Percentiles rank a stretch among this genome's conserved stretches.
Conservation (phyloP, 2,797 vertebrate species). For the Ptychadena robeensis region DNA sequence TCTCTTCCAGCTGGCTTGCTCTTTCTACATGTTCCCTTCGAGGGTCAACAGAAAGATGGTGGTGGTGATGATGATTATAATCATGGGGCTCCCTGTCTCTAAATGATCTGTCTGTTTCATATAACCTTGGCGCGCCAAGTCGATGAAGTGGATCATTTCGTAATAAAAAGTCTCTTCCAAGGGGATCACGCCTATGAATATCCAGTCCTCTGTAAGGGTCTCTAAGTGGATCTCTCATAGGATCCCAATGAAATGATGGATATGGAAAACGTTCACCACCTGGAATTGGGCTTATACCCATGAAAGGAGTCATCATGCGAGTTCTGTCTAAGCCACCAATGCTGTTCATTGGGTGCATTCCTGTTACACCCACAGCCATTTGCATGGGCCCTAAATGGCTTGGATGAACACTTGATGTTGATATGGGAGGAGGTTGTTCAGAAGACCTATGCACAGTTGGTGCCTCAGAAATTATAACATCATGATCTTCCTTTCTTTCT, state of each 20-base stretch:
- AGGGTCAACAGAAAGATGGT: constrained; percentile 83
- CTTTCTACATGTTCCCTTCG: constrained; percentile 87
- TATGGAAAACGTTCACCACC: constrained; percentile 93
- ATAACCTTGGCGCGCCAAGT: constrained; percentile 84
- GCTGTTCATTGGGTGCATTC: constrained; percentile 91
- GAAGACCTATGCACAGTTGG: constrained; percentile 76
- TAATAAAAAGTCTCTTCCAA: constrained; percentile 90
- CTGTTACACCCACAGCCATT: constrained; percentile 87
- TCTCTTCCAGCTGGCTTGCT: constrained; percentile 84
- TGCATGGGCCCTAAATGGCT: constrained; percentile 84
- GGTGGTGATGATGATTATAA: constrained; percentile 83
- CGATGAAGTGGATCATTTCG: constrained; percentile 91
- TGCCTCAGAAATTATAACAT: constrained; percentile 78
- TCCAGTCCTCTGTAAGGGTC: constrained; percentile 94
- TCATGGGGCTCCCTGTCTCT: constrained; percentile 94
- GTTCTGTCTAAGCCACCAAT: constrained; percentile 92
- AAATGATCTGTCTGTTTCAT: constrained; percentile 91
- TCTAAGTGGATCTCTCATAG: constrained; percentile 85
- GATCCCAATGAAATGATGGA: constrained; percentile 96
- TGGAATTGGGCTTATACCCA: constrained; percentile 95
- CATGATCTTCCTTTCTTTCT: constrained; percentile 93
- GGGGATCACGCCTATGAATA: constrained; percentile 90
- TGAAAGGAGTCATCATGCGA: constrained; percentile 95
- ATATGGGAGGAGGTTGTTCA: constrained; percentile 75
- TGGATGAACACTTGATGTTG: constrained; percentile 72